Base-by-base conservation (phyloP, 2,113 vertebrate species). In the Callopanchax toddi region DNA sequence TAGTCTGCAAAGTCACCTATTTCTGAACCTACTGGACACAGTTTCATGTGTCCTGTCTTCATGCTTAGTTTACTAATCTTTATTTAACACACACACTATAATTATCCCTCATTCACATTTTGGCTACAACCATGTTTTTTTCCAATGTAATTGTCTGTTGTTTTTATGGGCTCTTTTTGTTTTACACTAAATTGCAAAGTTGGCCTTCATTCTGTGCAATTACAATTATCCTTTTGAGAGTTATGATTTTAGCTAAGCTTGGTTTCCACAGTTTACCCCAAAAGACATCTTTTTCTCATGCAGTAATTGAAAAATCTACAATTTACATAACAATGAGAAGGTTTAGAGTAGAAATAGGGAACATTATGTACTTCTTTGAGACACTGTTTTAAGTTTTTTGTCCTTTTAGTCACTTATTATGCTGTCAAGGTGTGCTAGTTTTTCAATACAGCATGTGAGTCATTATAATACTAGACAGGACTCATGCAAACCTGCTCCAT, bases 111-210 rank as follows among this genome's bases (percentile, higher is more conserved):
- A 4, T 48, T 72, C 32, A 60, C 44, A 71, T 34, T 68, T 58
- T 57, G 67, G 75, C 62, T 39, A 11, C 26, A 21, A 12, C 37
- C 15, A 3, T 3, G 16, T 66, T 71, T 53, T 59, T 76, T 45
- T 53, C 37, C 39, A 62, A 15, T 43, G 13, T 77, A 72, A 81
- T 74, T 86, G 68, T 53, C 53, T 76, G 66, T 59, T 76, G 34
- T 69, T 79, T 82, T 68, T 60, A 62, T 60, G 52, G 44, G 37
- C 60, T 23, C 36, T 79, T 68, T 67, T 69, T 68, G 66, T 78
- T 72, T 75, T 58, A 63, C 60, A 79, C 50, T 57, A 58, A 81
- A 79, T 79, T 75, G 46, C 50, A 71, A 81, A 51, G 76, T 78
- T 87, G 76, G 69, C 86, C 67, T 67, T 53, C 40, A 36, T 44